Evolutionary conservation across 2,797 vertebrate genomes (phyloP).

Genomic region (Leptatherina wallacei): DNA sequence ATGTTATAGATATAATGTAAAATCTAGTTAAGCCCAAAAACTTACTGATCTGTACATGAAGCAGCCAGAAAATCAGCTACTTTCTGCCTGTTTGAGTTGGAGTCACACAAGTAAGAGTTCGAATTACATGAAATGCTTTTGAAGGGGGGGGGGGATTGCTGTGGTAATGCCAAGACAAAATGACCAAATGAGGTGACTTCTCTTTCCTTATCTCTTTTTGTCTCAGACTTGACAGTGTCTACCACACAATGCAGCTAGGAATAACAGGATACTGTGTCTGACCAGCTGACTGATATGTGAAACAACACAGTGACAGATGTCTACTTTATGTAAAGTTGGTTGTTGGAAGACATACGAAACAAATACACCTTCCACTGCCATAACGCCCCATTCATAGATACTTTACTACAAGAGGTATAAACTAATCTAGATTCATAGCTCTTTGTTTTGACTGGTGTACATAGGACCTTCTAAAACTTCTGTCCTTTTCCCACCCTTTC

Average conservation of each 20-base stretch:
- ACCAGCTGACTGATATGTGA: conserved; percentile 67
- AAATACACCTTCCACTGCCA: conserved; percentile 73
- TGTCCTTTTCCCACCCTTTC: conserved; percentile 7
- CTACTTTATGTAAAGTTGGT: conserved; percentile 64
- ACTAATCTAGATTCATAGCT: conserved; percentile 77
- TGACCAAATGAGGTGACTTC: conserved; percentile 42
- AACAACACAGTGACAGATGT: conserved; percentile 71
- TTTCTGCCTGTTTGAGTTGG: conserved; percentile 23
- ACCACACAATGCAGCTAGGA: conserved; percentile 49
- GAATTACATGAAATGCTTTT: conserved; percentile 32
- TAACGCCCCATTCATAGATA: conserved; percentile 70
- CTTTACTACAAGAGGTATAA: conserved; percentile 76
- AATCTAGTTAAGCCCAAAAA: conserved; percentile 42
- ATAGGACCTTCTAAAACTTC: conserved; percentile 50
- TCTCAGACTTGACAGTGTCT: conserved; percentile 47
- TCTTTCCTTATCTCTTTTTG: conserved; percentile 25
- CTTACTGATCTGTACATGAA: conserved; percentile 29
- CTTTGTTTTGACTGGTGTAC: conserved; percentile 75
- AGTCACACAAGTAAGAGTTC: conserved; percentile 21
- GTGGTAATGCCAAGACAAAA: conserved; percentile 36
- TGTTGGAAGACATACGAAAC: conserved; percentile 75
- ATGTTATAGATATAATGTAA: conserved; percentile 43
- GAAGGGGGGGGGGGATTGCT: conserved; percentile 21
- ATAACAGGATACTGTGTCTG: conserved; percentile 52
- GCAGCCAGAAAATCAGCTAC: conserved; percentile 24